A percentile compares a stretch with the other conserved stretches of the same genome.
Conservation (phyloP, 2,797 vertebrate genomes). For the Tympanoctomys barrerae region DNA sequence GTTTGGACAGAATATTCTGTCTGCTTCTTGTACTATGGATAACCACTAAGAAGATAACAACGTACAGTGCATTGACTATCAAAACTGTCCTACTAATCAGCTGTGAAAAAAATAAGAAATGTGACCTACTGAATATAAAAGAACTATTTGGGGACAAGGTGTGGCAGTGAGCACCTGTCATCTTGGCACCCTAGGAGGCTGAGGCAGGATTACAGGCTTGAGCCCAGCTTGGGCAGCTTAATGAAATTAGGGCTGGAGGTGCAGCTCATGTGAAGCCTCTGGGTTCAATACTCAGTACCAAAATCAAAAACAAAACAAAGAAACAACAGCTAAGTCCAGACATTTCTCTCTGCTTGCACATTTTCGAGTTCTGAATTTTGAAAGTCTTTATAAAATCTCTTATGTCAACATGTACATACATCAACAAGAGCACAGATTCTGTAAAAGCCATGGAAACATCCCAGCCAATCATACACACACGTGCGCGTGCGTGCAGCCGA, state of each 20-base stretch:
- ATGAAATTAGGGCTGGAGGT: background rate
- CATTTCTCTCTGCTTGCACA: background rate
- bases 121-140: background rate
- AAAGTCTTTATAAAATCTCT: background rate
- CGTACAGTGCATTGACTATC: too few relatives aligned
- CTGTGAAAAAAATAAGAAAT: background rate
- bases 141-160: background rate
- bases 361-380: background rate
- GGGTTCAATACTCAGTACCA: background rate
- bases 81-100: too few relatives aligned
- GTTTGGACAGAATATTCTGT: too few relatives aligned
- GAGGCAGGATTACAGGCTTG: background rate
- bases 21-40: too few relatives aligned
- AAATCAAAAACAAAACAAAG: background rate
- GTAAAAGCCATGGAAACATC: background rate
- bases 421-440: background rate
- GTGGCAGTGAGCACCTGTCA: background rate
- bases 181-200: background rate
- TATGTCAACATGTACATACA: background rate
- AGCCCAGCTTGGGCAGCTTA: background rate
- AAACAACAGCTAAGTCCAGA: background rate
- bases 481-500: fast-evolving
- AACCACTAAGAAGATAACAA: too few relatives aligned
- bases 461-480: background rate
- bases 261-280: background rate